Evolutionary conservation across 2,888 invertebrate genomes (phyloP), one percentile per base, ranked within the genome.

Genomic region (Xylocampa areola): DNA sequence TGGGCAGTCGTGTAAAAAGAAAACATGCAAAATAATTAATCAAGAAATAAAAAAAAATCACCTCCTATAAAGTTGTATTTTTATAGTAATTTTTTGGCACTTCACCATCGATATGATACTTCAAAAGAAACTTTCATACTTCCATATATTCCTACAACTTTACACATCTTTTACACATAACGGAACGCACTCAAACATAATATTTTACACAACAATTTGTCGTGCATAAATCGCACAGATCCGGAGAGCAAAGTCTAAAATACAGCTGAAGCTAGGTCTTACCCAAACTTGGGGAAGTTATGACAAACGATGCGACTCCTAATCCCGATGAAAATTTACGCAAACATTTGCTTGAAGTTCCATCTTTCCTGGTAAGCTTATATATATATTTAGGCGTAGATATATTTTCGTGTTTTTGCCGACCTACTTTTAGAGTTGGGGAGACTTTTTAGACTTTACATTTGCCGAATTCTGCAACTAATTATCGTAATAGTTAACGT

Each of bases 291-390:
- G 17, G 45, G 53, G 37, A 73, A 73, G 55, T 72, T 75, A 61
- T 73, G 76, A 75, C 73, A 72, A 73, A 73, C 61, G 66, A 54
- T 58, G 40, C 36, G 21, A 11, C 39, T 47, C 39, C 45, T 70
- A 74, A 74, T 70, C 71, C 74, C 54, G 54, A 57, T 54, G 71
- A 62, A 62, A 70, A 72, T 74, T 62, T 73, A 67, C 63, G 54
- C 48, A 49, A 73, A 55, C 63, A 59, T 73, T 71, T 63, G 57
- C 39, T 36, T 36, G n/a, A 33, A 55, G 47, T 55, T 66, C 52
- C 74, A 65, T 49, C 58, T 53, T 58, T 43, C 39, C 35, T 32
- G 43, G 11, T 17, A 6, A 7, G 19, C 6, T 47, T 30, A 27
- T 27, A 6, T 21, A 27, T 7, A 8, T 23, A 37, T 36, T 14